phyloP scores from a whole-genome alignment of 2,797 vertebrate genomes.

The Smutsia temminckii region DNA sequence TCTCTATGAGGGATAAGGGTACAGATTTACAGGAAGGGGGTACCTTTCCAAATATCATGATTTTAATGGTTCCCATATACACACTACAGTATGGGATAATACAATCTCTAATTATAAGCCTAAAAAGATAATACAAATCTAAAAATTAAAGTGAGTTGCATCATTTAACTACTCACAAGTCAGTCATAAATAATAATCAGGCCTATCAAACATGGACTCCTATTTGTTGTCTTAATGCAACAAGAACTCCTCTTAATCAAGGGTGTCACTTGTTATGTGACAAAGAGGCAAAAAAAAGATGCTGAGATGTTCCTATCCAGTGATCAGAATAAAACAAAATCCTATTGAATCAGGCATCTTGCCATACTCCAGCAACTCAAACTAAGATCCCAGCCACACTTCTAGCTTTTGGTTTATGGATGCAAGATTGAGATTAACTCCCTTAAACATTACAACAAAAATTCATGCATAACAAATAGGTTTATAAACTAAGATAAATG shows the following conservation, averaged over 20 bases:
- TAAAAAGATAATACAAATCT: slow-evolving; percentile 13
- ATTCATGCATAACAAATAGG: background rate
- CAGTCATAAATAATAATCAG: slow-evolving; percentile 13
- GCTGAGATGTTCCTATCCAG: background rate
- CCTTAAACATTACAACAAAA: slow-evolving; percentile 29
- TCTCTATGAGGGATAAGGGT: slow-evolving; percentile 62
- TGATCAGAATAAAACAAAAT: slow-evolving; percentile 59
- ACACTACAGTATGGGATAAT: background rate
- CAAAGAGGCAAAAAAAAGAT: background rate
- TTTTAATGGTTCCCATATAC: slow-evolving; percentile 33
- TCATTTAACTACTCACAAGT: slow-evolving; percentile 29
- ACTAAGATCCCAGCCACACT: background rate
- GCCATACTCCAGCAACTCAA: background rate
- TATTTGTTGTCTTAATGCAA: background rate
- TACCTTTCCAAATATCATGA: slow-evolving; percentile 34
- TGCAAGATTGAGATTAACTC: background rate
- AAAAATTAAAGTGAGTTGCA: slow-evolving; percentile 29
- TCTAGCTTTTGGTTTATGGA: background rate
- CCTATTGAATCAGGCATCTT: background rate
- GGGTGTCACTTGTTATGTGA: background rate
- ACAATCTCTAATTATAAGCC: too few relatives aligned
- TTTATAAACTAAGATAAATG: slow-evolving; percentile 22
- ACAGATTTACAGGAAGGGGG: slow-evolving; percentile 3
- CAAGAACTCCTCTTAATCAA: slow-evolving; percentile 20
- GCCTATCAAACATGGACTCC: background rate